Percentiles rank a stretch among this genome's conserved stretches.
Conservation (phyloP, 2,113 vertebrate genomes). For the Lutjanus erythropterus region DNA sequence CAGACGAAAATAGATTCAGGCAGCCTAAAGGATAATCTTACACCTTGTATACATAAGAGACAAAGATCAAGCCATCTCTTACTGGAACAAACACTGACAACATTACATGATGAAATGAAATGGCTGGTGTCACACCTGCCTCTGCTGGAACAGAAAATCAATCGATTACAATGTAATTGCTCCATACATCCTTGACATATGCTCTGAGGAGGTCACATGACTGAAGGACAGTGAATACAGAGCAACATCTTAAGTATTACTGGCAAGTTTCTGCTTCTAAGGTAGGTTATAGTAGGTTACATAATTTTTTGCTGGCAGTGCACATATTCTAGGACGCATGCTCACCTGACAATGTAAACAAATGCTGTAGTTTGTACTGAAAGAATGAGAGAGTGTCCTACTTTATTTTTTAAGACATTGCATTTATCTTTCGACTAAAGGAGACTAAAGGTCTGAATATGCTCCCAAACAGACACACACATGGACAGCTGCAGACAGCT, state of each 20-base stretch:
- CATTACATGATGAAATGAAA: slow-evolving; percentile 28
- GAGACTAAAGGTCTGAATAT: too few relatives aligned
- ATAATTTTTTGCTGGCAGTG: slow-evolving; percentile 41
- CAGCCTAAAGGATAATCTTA: slow-evolving; percentile 14
- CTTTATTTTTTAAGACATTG: slow-evolving; percentile 6
- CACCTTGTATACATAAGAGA: neutral
- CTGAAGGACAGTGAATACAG: slow-evolving; percentile 6
- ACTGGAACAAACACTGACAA: slow-evolving; percentile 9
- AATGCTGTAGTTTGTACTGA: slow-evolving; percentile 8
- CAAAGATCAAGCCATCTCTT: slow-evolving; percentile 22
- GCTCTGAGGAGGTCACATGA: neutral
- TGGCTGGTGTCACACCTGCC: neutral
- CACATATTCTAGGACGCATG: slow-evolving; percentile 50
- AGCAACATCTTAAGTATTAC: slow-evolving; percentile 6
- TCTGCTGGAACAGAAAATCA: neutral
- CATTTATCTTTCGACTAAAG: too few relatives aligned
- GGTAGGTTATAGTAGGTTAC: slow-evolving; percentile 7
- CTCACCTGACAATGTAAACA: slow-evolving; percentile 49
- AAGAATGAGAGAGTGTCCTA: slow-evolving; percentile 18
- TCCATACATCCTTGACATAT: slow-evolving; percentile 11
- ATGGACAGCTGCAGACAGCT: too few relatives aligned
- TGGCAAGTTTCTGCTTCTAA: neutral
- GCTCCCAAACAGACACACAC: too few relatives aligned
- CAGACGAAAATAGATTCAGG: slow-evolving; percentile 38
- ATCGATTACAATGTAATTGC: neutral